These are phyloP conservation scores for Karalla daura DNA, from an alignment of 2,797 vertebrate genomes.

Conservation along the genomic window DNA sequence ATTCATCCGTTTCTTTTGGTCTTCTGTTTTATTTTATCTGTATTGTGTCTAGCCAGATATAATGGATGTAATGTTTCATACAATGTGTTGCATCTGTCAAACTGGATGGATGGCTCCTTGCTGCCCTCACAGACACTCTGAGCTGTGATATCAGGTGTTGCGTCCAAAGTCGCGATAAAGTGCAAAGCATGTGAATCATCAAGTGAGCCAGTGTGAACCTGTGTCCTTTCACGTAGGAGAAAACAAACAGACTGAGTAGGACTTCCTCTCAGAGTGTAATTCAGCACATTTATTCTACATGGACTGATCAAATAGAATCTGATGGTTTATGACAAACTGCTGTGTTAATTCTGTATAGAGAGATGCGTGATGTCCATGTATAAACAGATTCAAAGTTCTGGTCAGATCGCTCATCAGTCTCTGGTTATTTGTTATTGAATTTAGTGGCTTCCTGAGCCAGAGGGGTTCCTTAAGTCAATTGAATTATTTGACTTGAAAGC, in stretches of 20 bases:
- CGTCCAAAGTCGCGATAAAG: slow-evolving; percentile 24
- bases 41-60: no score
- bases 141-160: slow-evolving; percentile 8
- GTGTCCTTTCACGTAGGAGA: neutral
- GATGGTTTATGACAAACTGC: slow-evolving; percentile 37
- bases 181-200: slow-evolving; percentile 11
- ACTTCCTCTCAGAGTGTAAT: slow-evolving; percentile 19
- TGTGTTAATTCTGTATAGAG: slow-evolving; percentile 24
- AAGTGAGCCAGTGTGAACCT: neutral
- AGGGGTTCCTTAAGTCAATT: slow-evolving; percentile 78
- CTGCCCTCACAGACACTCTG: neutral
- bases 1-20: neutral
- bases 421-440: slow-evolving; percentile 71
- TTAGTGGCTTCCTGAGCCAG: slow-evolving; percentile 71
- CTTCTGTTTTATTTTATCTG: neutral
- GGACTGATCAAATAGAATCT: slow-evolving; percentile 28
- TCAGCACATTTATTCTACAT: neutral
- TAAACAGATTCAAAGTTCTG: slow-evolving; percentile 67
- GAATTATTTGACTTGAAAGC: slow-evolving; percentile 81
- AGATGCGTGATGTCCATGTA: slow-evolving; percentile 58
- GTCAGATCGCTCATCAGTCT: slow-evolving; percentile 66
- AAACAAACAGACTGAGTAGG: neutral
- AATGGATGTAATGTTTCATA: no score
- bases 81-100: neutral
- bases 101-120: neutral